Evolutionary conservation across 2,113 vertebrate species (phyloP).

Genomic region (Podarcis muralis): DNA sequence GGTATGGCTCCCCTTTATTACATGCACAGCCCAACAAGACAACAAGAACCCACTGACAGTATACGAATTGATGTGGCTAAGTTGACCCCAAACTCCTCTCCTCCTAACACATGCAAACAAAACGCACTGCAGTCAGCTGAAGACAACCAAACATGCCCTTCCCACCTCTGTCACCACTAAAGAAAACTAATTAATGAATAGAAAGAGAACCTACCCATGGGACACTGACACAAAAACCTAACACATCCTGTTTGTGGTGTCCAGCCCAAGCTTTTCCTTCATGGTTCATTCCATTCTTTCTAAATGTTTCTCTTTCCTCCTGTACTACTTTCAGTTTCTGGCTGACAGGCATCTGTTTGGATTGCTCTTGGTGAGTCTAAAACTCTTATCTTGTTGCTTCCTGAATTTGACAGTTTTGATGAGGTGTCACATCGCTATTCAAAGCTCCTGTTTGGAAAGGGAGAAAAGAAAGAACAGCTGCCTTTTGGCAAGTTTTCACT

Average conservation of each 20-base stretch:
- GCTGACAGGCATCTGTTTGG: background rate
- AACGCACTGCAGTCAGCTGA: too few species aligned
- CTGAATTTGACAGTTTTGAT: background rate
- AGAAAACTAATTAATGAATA: too few species aligned
- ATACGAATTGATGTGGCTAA: too few species aligned
- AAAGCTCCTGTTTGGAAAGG: background rate
- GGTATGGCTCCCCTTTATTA: too few species aligned
- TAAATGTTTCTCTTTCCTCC: background rate
- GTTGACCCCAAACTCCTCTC: too few species aligned
- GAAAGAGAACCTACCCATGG: background rate
- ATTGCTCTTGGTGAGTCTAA: background rate
- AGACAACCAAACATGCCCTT: too few species aligned
- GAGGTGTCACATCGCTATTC: slow-evolving; percentile 15
- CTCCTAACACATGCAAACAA: background rate
- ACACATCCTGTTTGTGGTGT: too few species aligned
- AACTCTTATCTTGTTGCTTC: background rate
- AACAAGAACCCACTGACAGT: too few species aligned
- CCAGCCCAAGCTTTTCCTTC: too few species aligned
- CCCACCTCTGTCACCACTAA: background rate
- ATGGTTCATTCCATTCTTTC: background rate
- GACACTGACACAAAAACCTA: background rate
- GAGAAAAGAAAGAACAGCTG: background rate
- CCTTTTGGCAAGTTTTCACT: slow-evolving; percentile 5
- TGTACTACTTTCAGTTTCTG: background rate
- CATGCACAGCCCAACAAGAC: too few species aligned